Evolutionary conservation across 2,888 invertebrate species (phyloP), one percentile per base, ranked within the genome.

Genomic region (Dynastes tityus): DNA sequence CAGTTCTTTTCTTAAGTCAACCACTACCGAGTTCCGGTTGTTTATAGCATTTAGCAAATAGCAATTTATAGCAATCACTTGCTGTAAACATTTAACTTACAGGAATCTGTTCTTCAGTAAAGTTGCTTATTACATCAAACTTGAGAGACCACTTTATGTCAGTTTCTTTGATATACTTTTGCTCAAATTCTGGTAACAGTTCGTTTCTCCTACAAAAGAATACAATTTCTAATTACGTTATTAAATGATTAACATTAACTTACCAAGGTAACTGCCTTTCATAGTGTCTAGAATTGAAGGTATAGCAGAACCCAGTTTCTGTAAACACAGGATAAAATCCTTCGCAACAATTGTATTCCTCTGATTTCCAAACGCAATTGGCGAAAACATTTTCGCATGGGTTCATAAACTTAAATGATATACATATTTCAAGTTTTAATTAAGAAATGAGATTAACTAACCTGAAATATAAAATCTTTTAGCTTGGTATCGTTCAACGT

Each of bases 241-340:
- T 45, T 45, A 45, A 45, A 45, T 45, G 11, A 2, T 45, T 45
- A 45, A 45, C 6, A 45, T 45, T 63, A 13, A 68, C 81, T 87
- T 88, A 92, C 92, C 91, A 81, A 45, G 85, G 84, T 55, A 82
- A 78, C 78, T 80, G 85, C 82, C 86, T 89, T 83, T 92, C 91
- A 55, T 92, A 91, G 83, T 92, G 91, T 81, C 90, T 87, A 0
- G 92, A 91, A 85, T 95, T 95, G 85, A 95, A 95, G 11, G 92
- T 91, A 84, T 93, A 94, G 85, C 95, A 95, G 84, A 93, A 93
- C 1, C 95, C 95, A 87, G 92, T 91, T 87, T 95, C 95, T 0
- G 95, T 94, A 82, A 94, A 93, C n/a, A 94, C 91, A 0, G 94
- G 93, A 77, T 91, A 89, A 71, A 95, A 92, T 78, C 91, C 89